A percentile compares a stretch with the other conserved stretches of the same genome.
These are phyloP conservation scores for Columbina picui DNA, from an alignment of 2,113 vertebrate genomes.

Conservation along the genomic window DNA sequence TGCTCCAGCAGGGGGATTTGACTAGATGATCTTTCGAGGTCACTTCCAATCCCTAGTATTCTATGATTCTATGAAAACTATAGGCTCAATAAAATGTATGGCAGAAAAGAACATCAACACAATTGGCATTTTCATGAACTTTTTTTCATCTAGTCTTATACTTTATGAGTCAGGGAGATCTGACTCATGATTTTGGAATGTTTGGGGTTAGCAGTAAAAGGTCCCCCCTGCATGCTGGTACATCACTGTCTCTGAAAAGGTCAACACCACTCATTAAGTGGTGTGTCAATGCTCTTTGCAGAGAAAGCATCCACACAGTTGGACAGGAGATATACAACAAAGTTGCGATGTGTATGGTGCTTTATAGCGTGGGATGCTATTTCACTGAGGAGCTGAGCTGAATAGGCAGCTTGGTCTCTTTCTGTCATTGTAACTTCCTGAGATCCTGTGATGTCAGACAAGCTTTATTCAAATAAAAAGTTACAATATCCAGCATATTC, in stretches of 20 bases:
- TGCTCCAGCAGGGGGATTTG: no score
- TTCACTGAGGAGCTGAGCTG: neutral
- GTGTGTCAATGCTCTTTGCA: neutral
- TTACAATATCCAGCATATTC: neutral
- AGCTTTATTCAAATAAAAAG: neutral
- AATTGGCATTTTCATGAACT: neutral
- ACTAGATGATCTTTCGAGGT: no score
- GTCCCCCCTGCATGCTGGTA: neutral
- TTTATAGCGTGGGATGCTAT: neutral
- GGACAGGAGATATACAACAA: neutral
- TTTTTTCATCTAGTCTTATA: neutral
- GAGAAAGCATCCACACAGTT: neutral
- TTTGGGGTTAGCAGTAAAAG: neutral
- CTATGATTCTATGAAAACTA: no score
- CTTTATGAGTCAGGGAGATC: neutral
- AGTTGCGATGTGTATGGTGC: neutral
- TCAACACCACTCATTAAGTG: neutral
- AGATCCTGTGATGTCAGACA: neutral
- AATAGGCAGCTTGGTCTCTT: neutral
- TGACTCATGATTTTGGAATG: neutral
- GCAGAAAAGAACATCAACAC: neutral
- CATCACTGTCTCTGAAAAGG: neutral
- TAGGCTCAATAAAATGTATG: neutral
- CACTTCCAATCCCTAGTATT: no score
- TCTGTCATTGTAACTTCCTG: neutral